A percentile compares a stretch with the other conserved stretches of the same genome.
phyloP scores from a whole-genome alignment of 2,888 invertebrate species.

The Catocala sponsa region DNA sequence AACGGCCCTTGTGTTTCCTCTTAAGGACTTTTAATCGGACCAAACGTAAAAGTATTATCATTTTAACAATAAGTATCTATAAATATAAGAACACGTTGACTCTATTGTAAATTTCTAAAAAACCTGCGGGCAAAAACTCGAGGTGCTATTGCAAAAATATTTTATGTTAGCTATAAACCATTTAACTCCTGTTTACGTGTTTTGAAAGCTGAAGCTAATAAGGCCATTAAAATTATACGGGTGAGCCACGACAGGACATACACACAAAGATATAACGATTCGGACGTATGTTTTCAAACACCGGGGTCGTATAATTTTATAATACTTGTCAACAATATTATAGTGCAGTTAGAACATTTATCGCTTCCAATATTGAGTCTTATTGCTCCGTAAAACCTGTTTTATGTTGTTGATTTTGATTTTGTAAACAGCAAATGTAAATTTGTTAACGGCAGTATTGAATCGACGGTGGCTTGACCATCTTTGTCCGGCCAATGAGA shows the following conservation, averaged over 20 bases:
- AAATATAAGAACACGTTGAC: slow-evolving; percentile 1
- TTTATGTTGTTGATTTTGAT: background rate
- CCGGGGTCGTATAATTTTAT: slow-evolving; percentile 78
- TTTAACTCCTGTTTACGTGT: slow-evolving; percentile 75
- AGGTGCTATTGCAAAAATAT: slow-evolving; percentile 61
- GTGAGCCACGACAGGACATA: slow-evolving; percentile 66
- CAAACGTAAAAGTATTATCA: too few relatives aligned
- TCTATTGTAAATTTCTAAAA: slow-evolving; percentile 17
- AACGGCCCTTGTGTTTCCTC: too few relatives aligned
- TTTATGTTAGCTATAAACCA: slow-evolving; percentile 70
- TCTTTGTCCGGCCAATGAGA: slow-evolving; percentile 62
- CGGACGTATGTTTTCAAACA: slow-evolving; percentile 77
- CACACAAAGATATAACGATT: slow-evolving; percentile 74
- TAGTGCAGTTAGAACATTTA: slow-evolving; percentile 27
- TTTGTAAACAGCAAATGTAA: slow-evolving; percentile 30
- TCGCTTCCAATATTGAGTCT: slow-evolving; percentile 33
- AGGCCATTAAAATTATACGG: slow-evolving; percentile 79
- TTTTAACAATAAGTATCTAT: background rate
- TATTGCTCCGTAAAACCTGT: slow-evolving; percentile 22
- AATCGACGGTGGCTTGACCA: slow-evolving; percentile 57
- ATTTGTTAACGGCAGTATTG: slow-evolving; percentile 42
- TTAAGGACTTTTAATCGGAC: too few relatives aligned
- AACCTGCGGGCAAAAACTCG: slow-evolving; percentile 19
- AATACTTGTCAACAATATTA: slow-evolving; percentile 63
- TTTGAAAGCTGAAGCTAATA: slow-evolving; percentile 76